Evolutionary conservation across 2,113 vertebrate genomes (phyloP), one percentile per base, ranked within the genome.

Genomic region (Austrofundulus limnaeus): DNA sequence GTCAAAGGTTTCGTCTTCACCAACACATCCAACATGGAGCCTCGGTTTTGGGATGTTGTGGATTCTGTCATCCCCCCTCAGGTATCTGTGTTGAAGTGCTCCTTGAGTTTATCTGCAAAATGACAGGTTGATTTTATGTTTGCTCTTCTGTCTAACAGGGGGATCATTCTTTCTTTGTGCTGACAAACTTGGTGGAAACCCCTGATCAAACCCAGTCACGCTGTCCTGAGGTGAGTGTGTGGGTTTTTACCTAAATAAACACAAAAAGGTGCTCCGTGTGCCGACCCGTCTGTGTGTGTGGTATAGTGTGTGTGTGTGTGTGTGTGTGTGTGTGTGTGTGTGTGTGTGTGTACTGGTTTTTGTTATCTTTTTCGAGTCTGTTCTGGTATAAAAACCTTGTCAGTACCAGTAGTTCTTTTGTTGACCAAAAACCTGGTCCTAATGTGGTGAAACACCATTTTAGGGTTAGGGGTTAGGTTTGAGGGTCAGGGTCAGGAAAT

Each of bases 11-110:
- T 95, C 0, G 19, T 91, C 0, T 10, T 86, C 69, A 95, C 93
- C 41, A 94, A 96, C 81, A 90, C 87, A 0, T 88, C 93, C 1
- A 0, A 58, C 17, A 60, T 7, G 50, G 78, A 63, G 1, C 72
- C 72, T 25, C 72, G 80, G 39, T 21, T 96, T 50, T 97, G 96
- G 96, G 96, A 98, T 16, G 93, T 92, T 21, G 94, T 94, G 0
- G 95, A 98, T 52, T 96, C 94, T 19, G 89, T 97, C 58, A 92
- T 97, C 42, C 95, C 96, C 10, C 88, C 95, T 72, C 93, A 96
- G 95, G 96, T 98, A 88, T 48, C 17, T n/a, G 3, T 9, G 15
- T 9, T 25, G 19, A 34, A 25, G 20, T 24, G 12, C 43, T n/a
- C 5, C n/a, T 13, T 7, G 46, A 7, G 19, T 24, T 23, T 41